Conservation (phyloP, 1,140 invertebrate genomes). For the Euglossa dilemma region DNA sequence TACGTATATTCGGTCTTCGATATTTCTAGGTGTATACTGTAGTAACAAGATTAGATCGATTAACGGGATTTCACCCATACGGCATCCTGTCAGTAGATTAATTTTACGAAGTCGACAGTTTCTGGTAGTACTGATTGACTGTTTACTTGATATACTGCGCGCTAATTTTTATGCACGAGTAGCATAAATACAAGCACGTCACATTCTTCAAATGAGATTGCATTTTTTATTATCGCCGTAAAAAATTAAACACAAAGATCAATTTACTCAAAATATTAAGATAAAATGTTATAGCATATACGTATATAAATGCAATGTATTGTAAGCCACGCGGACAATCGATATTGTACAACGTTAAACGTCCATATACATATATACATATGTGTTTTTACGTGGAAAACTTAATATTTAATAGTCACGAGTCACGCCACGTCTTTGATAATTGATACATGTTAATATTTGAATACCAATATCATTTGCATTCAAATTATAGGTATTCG, state of each 20-base stretch:
- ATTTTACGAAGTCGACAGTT: neutral
- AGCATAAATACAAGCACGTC: no score
- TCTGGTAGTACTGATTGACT: neutral
- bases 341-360: no score
- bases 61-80: slow-evolving; percentile 27
- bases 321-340: neutral
- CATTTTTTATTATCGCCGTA: neutral
- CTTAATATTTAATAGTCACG: neutral
- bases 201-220: neutral
- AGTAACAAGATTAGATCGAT: slow-evolving; percentile 33
- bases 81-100: neutral
- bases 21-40: neutral
- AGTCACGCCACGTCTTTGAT: neutral
- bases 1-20: neutral
- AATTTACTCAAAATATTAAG: neutral
- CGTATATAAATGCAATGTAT: neutral
- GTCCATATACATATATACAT: no score
- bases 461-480: neutral
- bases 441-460: slow-evolving; percentile 13
- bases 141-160: neutral
- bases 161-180: neutral
- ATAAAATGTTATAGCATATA: neutral
- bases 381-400: neutral
- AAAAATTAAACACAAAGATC: neutral
- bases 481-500: neutral